Conservation (phyloP, 2,888 invertebrate genomes). For the Orthonevra nobilis region DNA sequence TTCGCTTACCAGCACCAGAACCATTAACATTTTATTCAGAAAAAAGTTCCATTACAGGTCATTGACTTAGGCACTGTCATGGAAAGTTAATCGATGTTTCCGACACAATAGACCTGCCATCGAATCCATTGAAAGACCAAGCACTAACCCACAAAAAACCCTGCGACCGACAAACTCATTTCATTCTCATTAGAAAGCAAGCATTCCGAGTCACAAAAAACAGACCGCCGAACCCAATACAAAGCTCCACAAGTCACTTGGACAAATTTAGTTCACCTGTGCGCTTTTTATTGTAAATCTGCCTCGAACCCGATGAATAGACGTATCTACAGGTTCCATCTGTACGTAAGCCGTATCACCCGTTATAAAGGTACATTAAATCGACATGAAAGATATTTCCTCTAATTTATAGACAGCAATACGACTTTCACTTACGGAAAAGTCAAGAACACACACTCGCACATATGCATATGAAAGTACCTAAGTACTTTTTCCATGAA, state of each 20-base stretch:
- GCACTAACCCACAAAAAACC: too few species aligned
- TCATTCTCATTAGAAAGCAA: constrained; percentile 31
- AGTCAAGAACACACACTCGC: not conserved
- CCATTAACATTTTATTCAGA: too few species aligned
- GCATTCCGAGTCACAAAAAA: not conserved
- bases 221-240: constrained; percentile 19
- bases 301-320: constrained; percentile 12
- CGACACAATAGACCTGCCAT: too few species aligned
- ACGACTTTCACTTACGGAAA: constrained; percentile 37
- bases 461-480: too few species aligned
- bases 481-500: constrained; percentile 5
- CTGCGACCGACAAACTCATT: constrained; percentile 12
- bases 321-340: constrained; percentile 60
- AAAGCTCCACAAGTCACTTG: constrained; percentile 35
- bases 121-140: too few species aligned
- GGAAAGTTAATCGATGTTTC: too few species aligned
- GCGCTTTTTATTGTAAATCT: not conserved
- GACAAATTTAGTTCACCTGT: not conserved
- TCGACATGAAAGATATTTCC: constrained; percentile 44
- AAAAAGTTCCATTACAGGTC: too few species aligned
- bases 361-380: constrained; percentile 28
- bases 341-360: constrained; percentile 36
- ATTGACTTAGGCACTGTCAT: too few species aligned
- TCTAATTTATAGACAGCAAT: constrained; percentile 54
- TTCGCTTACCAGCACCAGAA: too few species aligned